phyloP scores from a whole-genome alignment of 2,797 vertebrate genomes.

The Syndactyla subalaris region DNA sequence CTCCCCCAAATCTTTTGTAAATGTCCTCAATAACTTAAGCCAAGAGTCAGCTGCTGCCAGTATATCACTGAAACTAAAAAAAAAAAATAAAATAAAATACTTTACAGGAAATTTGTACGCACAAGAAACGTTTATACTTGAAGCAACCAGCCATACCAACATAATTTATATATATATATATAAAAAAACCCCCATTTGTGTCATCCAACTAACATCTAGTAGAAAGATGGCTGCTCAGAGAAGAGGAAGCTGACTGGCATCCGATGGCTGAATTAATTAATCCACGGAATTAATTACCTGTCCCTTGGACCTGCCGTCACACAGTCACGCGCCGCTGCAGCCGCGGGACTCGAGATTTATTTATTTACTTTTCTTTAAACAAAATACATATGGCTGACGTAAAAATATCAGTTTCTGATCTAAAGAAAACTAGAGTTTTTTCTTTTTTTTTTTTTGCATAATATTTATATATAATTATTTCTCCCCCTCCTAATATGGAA shows the following conservation, averaged over 20 bases:
- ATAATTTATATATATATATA: constrained; percentile 74
- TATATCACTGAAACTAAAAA: constrained; percentile 75
- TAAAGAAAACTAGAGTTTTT: constrained; percentile 78
- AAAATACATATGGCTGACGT: constrained; percentile 81
- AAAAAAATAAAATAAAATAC: constrained; percentile 61
- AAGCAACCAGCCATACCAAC: constrained; percentile 77
- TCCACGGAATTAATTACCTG: constrained; percentile 50
- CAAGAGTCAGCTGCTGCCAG: constrained; percentile 71
- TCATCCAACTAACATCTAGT: constrained; percentile 71
- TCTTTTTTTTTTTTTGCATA: constrained; percentile 69
- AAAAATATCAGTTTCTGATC: constrained; percentile 78
- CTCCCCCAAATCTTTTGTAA: neutral
- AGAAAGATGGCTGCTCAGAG: constrained; percentile 80
- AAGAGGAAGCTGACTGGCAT: constrained; percentile 74
- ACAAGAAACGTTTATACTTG: constrained; percentile 79
- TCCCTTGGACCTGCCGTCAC: constrained; percentile 36
- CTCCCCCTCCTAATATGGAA: constrained; percentile 50
- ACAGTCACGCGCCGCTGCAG: neutral
- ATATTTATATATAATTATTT: constrained; percentile 74
- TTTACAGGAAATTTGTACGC: constrained; percentile 81
- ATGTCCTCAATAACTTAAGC: constrained; percentile 73
- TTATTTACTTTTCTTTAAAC: constrained; percentile 73
- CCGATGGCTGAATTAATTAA: constrained; percentile 39
- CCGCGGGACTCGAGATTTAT: constrained; percentile 35
- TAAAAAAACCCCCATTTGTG: constrained; percentile 65